Evolutionary conservation across 2,113 vertebrate species (phyloP).

Genomic region (Poecilia latipinna): DNA sequence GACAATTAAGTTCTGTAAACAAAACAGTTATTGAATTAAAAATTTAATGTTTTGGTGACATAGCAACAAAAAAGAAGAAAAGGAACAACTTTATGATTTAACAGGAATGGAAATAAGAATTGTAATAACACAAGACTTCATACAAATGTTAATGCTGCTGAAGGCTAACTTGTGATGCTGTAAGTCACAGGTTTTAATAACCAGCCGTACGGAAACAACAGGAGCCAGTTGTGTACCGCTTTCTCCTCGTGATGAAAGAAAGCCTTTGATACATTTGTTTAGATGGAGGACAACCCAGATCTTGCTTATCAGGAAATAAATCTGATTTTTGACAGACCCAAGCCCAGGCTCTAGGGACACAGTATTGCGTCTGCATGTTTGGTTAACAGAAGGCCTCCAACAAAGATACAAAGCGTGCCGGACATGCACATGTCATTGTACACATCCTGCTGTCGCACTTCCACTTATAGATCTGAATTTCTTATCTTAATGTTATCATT

Average conservation of each 20-base stretch:
- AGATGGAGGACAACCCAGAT: slow-evolving; percentile 47
- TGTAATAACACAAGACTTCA: background rate
- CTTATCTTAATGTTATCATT: slow-evolving; percentile 20
- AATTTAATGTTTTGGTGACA: background rate
- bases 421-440: slow-evolving; percentile 35
- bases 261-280: slow-evolving; percentile 72
- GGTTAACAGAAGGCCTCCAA: slow-evolving; percentile 53
- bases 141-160: background rate
- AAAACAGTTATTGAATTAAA: background rate
- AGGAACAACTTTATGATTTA: background rate
- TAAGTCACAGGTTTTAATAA: slow-evolving; percentile 2
- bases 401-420: slow-evolving; percentile 40
- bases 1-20: background rate
- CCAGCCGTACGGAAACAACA: slow-evolving; percentile 12
- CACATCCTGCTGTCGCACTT: slow-evolving; percentile 63
- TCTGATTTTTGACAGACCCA: slow-evolving; percentile 42
- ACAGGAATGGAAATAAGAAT: background rate
- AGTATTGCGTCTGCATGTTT: slow-evolving; percentile 39
- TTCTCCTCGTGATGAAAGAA: slow-evolving; percentile 54
- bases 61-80: background rate
- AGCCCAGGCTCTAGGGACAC: slow-evolving; percentile 48
- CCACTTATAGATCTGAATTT: slow-evolving; percentile 35
- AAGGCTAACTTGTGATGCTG: background rate
- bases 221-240: slow-evolving; percentile 27
- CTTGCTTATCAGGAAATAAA: slow-evolving; percentile 55